Evolutionary conservation across 2,888 invertebrate species (phyloP).

Genomic region (Euplexia lucipara): DNA sequence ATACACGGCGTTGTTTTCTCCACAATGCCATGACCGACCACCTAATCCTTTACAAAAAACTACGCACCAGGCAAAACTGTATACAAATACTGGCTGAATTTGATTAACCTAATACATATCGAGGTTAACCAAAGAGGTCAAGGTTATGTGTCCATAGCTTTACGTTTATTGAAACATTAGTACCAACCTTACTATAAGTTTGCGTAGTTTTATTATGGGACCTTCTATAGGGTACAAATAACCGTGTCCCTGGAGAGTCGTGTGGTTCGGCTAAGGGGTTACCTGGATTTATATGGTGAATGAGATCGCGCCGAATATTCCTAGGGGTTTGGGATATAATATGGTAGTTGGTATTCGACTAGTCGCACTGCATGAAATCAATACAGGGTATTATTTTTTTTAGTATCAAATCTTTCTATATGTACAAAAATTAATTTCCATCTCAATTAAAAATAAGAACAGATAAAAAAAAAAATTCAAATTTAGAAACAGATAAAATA

Average conservation of each 20-base stretch:
- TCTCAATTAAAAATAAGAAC: no score
- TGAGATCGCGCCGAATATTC: slow-evolving; percentile 41
- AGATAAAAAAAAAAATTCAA: no score
- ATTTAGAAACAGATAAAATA: no score
- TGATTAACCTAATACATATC: slow-evolving; percentile 47
- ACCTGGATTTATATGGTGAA: slow-evolving; percentile 53
- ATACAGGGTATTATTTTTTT: no score
- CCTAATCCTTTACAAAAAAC: slow-evolving; percentile 13
- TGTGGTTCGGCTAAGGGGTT: slow-evolving; percentile 34
- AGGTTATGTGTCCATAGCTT: slow-evolving; percentile 42
- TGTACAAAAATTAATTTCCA: no score
- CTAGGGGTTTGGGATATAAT: neutral
- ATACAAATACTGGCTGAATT: slow-evolving; percentile 33
- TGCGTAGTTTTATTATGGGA: slow-evolving; percentile 20
- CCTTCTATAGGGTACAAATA: slow-evolving; percentile 33
- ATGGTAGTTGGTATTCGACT: neutral
- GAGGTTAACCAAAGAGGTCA: slow-evolving; percentile 44
- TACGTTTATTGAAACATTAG: slow-evolving; percentile 41
- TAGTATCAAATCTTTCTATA: no score
- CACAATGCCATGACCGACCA: neutral
- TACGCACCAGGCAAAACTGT: slow-evolving; percentile 6
- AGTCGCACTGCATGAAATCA: neutral
- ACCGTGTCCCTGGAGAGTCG: slow-evolving; percentile 34
- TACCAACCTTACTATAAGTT: slow-evolving; percentile 30
- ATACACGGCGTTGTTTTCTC: neutral